Base-by-base conservation (phyloP, 2,888 invertebrate genomes). In the Xestia c-nigrum region DNA sequence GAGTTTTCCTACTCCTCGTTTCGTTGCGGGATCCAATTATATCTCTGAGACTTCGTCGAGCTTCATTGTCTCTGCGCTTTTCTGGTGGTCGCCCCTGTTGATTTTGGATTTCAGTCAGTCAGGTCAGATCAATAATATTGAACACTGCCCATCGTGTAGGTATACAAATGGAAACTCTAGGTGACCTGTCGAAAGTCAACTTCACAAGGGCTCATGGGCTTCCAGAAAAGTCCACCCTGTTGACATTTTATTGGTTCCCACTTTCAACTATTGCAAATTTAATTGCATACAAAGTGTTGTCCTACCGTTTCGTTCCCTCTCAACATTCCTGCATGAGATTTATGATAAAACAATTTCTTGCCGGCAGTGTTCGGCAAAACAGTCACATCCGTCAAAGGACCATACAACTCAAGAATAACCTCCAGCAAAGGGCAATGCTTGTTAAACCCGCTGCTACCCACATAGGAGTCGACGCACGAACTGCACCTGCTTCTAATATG, bases 401-500 rank as follows among this genome's bases (percentile, higher is more conserved):
- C 7, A 63, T 31, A 55, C 16, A 1, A 5, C 38, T 12, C 7
- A 19, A 21, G 47, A n/a, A 7, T 40, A 16, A 55, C 40, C 31
- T 50, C 57, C 43, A 46, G 7, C 16, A 65, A 65, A 76, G 24
- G 43, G 52, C 57, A 55, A 40, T 47, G 57, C 38, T 52, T 50
- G 6, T 65, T 43, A 76, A 76, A 38, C 50, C 47, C 31, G 76
- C 63, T 55, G 31, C 21, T 47, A 21, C 67, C 9, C 24, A 57
- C 57, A 14, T 63, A 24, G 38, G 40, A 80, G 50, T 78, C 84
- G 63, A 71, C 59, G 21, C 80, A 61, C 59, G 46, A 40, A 3
- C 59, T 12, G 21, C 83, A 81, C 46, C 83, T 81, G 81, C 76
- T 12, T 85, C 73, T 21, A 75, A 76, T 63, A 82, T 46, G 61